Evolutionary conservation across 2,113 vertebrate genomes (phyloP).

Genomic region (Stegostoma tigrinum): DNA sequence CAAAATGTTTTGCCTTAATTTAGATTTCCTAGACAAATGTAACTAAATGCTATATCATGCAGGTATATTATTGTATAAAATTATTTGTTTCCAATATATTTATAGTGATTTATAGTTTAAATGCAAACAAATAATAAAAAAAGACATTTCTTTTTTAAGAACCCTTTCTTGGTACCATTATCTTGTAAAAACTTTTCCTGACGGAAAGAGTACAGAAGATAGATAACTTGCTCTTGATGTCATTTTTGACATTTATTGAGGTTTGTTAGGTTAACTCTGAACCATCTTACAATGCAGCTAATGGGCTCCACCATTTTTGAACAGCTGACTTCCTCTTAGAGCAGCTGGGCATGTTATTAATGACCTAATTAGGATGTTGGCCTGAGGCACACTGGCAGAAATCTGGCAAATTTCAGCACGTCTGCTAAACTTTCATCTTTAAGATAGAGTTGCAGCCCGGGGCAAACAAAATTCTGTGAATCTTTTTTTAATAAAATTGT

Average conservation of each 20-base stretch:
- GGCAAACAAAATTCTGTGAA: background rate
- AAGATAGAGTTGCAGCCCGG: background rate
- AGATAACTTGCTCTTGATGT: conserved; percentile 48
- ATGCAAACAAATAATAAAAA: background rate
- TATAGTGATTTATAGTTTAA: background rate
- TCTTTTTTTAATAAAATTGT: background rate
- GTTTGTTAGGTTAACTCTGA: conserved; percentile 47
- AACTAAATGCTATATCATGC: background rate
- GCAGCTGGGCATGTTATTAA: conserved; percentile 90
- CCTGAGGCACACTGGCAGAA: conserved; percentile 57
- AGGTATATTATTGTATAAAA: background rate
- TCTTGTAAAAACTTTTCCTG: background rate
- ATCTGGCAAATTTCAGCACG: conserved; percentile 9
- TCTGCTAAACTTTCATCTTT: background rate
- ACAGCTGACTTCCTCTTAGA: conserved; percentile 73
- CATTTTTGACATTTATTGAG: conserved; percentile 49
- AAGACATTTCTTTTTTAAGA: background rate
- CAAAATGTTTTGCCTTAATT: background rate
- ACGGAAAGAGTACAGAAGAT: background rate
- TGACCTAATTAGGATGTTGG: conserved; percentile 80
- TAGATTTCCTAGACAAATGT: background rate
- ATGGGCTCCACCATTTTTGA: conserved; percentile 62
- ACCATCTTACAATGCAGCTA: conserved; percentile 58
- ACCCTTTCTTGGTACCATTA: background rate
- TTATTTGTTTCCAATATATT: background rate